Conservation (phyloP, 2,113 vertebrate genomes). For the Orcinus orca region DNA sequence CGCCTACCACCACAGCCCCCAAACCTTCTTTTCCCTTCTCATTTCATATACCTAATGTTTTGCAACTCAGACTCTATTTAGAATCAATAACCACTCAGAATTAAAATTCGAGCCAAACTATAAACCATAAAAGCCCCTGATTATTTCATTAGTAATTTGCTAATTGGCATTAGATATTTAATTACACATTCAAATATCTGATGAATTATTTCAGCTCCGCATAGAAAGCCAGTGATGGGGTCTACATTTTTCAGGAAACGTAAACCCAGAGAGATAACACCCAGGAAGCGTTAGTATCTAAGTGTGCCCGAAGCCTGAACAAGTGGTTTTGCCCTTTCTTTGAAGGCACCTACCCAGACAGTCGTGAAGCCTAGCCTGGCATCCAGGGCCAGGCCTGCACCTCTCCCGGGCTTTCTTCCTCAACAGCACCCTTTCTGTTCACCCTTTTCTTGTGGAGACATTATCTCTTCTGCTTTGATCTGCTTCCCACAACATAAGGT, state of each 20-base stretch:
- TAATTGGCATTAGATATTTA: constrained; percentile 79
- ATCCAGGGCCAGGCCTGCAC: background rate
- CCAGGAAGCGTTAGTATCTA: rapidly evolving
- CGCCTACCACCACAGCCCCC: rapidly evolving
- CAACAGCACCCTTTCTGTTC: background rate
- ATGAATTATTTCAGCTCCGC: constrained; percentile 60
- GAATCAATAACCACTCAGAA: constrained; percentile 76
- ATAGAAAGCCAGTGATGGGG: background rate
- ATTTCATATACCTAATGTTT: background rate
- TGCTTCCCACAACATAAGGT: constrained; percentile 49
- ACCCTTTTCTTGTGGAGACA: background rate
- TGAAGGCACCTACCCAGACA: background rate
- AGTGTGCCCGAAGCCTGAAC: background rate
- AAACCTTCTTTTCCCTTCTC: no score
- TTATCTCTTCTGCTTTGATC: constrained; percentile 45
- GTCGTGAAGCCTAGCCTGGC: background rate
- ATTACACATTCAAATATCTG: constrained; percentile 79
- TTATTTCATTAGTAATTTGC: constrained; percentile 79
- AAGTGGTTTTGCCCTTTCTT: background rate
- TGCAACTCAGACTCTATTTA: constrained; percentile 49
- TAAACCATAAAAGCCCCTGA: constrained; percentile 74
- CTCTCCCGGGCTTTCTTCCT: background rate
- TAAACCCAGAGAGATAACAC: background rate
- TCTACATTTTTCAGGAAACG: background rate
- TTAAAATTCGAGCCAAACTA: constrained; percentile 70